Evolutionary conservation across 2,888 invertebrate genomes (phyloP).

Genomic region (Sesia bembeciformis): DNA sequence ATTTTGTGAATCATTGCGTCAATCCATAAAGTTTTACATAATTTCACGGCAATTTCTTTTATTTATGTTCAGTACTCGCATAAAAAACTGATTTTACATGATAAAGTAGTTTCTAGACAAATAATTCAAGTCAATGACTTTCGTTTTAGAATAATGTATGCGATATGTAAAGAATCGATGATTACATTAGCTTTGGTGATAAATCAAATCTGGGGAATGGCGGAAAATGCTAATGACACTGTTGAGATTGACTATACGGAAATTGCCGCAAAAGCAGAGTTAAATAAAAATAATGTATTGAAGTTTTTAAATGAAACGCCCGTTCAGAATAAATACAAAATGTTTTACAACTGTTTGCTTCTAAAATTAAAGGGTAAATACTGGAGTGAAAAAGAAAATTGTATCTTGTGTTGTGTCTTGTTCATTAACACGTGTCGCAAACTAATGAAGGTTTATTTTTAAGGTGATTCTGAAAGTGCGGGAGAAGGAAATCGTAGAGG

Average conservation of each 20-base stretch:
- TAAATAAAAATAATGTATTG: slow-evolving; percentile 42
- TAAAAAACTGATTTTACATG: no score
- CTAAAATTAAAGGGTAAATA: slow-evolving; percentile 33
- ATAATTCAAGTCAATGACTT: neutral
- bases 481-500: no score
- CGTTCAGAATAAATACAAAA: slow-evolving; percentile 38
- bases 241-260: slow-evolving; percentile 44
- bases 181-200: neutral
- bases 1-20: slow-evolving; percentile 3
- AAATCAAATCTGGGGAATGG: neutral
- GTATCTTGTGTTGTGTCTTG: no score
- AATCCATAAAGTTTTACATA: slow-evolving; percentile 21
- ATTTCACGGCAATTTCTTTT: slow-evolving; percentile 43
- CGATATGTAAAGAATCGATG: neutral
- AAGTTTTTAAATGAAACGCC: slow-evolving; percentile 38
- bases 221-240: neutral
- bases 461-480: no score
- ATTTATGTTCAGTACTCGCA: neutral
- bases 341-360: slow-evolving; percentile 37
- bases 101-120: no score
- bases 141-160: neutral
- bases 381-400: no score
- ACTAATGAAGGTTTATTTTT: no score
- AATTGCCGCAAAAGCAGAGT: slow-evolving; percentile 46
- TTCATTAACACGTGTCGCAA: no score